Evolutionary conservation across 2,888 invertebrate species (phyloP).

Genomic region (Phyllotreta striolata): DNA sequence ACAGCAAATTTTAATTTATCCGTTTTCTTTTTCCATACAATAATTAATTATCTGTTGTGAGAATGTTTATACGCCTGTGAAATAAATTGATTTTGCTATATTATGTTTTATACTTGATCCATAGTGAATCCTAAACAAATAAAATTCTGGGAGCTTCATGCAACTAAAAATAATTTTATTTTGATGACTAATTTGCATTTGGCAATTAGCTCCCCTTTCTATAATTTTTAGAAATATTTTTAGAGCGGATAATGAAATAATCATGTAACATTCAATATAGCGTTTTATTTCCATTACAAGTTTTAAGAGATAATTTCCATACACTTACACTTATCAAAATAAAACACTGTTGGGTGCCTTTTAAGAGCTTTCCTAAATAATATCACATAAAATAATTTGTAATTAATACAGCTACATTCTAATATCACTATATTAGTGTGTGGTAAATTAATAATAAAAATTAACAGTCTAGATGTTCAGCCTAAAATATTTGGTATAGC

Average conservation of each 20-base stretch:
- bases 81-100: conserved; percentile 43
- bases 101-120: conserved; percentile 2
- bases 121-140: too few species aligned
- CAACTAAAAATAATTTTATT: too few species aligned
- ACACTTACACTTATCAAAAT: conserved; percentile 52
- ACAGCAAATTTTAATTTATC: conserved; percentile 26
- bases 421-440: not conserved
- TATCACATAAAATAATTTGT: conserved; percentile 12
- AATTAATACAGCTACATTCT: not conserved
- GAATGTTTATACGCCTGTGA: conserved; percentile 43
- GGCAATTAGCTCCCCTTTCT: too few species aligned
- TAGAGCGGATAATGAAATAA: conserved; percentile 18
- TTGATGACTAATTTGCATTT: too few species aligned
- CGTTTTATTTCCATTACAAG: conserved; percentile 44
- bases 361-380: conserved; percentile 9
- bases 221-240: not conserved
- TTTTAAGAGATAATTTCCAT: conserved; percentile 42
- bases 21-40: conserved; percentile 32
- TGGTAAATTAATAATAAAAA: not conserved
- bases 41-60: conserved; percentile 32
- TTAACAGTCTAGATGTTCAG: too few species aligned
- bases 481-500: too few species aligned
- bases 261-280: conserved; percentile 42
- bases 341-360: conserved; percentile 39
- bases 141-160: too few species aligned